A percentile compares a stretch with the other conserved stretches of the same genome.
Conservation (phyloP, 2,888 invertebrate species). For the Drosophila multiciliata region DNA sequence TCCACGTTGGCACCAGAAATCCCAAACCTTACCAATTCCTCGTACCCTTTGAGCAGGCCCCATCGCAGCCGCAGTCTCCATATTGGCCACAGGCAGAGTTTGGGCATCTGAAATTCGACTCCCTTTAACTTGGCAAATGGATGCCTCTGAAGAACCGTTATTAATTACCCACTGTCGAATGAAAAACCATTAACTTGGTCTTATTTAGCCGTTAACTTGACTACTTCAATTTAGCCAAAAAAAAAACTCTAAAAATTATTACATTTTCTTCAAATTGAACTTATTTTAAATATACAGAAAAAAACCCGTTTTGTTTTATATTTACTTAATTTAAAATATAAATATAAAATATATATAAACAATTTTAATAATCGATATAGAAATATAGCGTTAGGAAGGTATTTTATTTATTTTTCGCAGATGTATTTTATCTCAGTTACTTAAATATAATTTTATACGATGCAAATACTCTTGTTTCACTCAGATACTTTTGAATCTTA, state of each 20-base stretch:
- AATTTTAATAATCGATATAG: too few relatives aligned
- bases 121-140: slow-evolving; percentile 10
- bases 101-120: slow-evolving; percentile 11
- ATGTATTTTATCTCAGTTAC: too few relatives aligned
- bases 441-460: background rate
- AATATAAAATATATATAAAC: too few relatives aligned
- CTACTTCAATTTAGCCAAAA: background rate
- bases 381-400: background rate
- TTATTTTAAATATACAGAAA: background rate
- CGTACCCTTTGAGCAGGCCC: background rate
- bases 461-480: background rate
- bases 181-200: background rate
- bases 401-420: background rate
- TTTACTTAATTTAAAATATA: background rate
- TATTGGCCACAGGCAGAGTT: slow-evolving; percentile 19
- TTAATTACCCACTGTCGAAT: slow-evolving; percentile 2
- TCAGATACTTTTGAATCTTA: background rate
- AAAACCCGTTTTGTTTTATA: background rate
- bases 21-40: slow-evolving; percentile 1
- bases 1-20: background rate
- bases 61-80: slow-evolving; percentile 22
- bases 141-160: slow-evolving; percentile 7
- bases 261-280: background rate
- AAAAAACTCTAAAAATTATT: background rate
- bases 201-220: background rate